phyloP scores from a whole-genome alignment of 2,888 invertebrate genomes.

The Ephialtes manifestator region DNA sequence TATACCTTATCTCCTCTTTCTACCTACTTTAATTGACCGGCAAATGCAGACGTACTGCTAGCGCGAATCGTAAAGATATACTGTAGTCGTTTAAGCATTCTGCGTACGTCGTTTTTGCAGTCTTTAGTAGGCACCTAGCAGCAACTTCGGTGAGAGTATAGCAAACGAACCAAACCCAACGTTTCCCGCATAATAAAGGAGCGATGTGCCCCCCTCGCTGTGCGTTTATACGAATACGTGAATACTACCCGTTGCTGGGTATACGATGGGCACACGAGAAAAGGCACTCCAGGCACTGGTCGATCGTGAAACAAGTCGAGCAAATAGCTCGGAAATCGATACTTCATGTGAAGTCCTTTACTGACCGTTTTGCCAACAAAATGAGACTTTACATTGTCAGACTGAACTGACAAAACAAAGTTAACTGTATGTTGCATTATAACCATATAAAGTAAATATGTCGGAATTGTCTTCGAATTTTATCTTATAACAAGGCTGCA shows the following conservation, averaged over 20 bases:
- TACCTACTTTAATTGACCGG: not conserved
- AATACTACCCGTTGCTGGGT: not conserved
- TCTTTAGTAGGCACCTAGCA: constrained; percentile 75
- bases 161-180: constrained; percentile 66
- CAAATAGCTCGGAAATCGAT: constrained; percentile 22
- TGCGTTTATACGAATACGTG: constrained; percentile 35
- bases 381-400: not conserved
- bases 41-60: not conserved
- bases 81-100: constrained; percentile 74
- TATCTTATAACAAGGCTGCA: no score
- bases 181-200: constrained; percentile 72
- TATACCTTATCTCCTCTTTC: not conserved
- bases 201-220: constrained; percentile 28
- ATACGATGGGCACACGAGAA: constrained; percentile 15
- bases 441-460: not conserved
- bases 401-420: not conserved
- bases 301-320: constrained; percentile 27
- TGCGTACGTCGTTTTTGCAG: constrained; percentile 74
- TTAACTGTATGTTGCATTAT: not conserved
- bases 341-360: not conserved
- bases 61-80: not conserved
- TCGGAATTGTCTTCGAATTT: not conserved
- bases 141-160: constrained; percentile 54
- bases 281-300: constrained; percentile 16
- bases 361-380: not conserved